phyloP scores from a whole-genome alignment of 2,888 invertebrate species.

The Drosophila tanythrix region DNA sequence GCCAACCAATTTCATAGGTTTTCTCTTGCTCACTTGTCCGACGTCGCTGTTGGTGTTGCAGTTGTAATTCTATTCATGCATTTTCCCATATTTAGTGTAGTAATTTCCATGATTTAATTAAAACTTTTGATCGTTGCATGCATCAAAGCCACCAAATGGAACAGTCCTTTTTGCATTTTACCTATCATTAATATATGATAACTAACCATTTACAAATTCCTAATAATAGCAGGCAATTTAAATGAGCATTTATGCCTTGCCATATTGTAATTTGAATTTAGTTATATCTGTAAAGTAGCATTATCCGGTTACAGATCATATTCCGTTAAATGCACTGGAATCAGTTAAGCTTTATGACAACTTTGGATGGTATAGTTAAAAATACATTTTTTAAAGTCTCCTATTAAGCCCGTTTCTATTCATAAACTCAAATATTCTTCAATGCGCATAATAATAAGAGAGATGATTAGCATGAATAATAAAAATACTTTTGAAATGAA shows the following conservation, averaged over 20 bases:
- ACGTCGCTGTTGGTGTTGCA: conserved; percentile 16
- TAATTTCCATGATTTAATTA: conserved; percentile 71
- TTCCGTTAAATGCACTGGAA: background rate
- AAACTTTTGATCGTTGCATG: conserved; percentile 62
- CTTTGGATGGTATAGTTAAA: background rate
- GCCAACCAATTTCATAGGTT: conserved; percentile 17
- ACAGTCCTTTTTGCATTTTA: conserved; percentile 26
- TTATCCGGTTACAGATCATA: background rate
- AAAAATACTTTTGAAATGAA: background rate
- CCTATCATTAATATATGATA: conserved; percentile 40
- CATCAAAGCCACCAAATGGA: conserved; percentile 25
- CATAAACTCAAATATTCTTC: background rate
- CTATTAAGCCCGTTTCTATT: background rate
- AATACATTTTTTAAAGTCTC: background rate
- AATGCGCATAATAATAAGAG: background rate
- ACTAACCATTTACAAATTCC: conserved; percentile 10
- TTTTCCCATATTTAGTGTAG: conserved; percentile 1
- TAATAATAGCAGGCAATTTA: conserved; percentile 52
- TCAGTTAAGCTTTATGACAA: background rate
- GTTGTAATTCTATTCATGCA: conserved; percentile 25
- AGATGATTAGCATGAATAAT: background rate
- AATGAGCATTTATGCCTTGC: no score
- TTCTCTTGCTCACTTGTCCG: conserved; percentile 46
- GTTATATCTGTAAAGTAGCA: background rate
- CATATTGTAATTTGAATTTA: conserved; percentile 6